Conservation (phyloP, 2,113 vertebrate genomes). For the Eptesicus fuscus region DNA sequence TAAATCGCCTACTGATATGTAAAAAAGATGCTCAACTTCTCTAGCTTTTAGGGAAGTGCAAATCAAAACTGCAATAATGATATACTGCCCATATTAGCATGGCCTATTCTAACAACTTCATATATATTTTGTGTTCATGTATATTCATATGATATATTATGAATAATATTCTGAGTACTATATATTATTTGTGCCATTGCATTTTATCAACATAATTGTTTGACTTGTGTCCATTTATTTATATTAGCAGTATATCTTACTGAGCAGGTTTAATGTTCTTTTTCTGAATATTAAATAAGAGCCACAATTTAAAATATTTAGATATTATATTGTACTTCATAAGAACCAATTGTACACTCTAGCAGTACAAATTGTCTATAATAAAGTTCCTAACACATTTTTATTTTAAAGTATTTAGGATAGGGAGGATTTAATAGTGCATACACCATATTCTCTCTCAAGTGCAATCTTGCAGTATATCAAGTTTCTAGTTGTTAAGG, state of each 20-base stretch:
- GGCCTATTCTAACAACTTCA: not conserved
- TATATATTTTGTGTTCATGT: not conserved
- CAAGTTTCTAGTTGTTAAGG: conserved; percentile 40
- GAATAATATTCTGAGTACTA: not conserved
- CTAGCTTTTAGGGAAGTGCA: not conserved
- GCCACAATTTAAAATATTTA: not conserved
- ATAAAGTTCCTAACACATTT: not conserved
- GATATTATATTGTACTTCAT: not conserved
- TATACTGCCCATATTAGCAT: not conserved
- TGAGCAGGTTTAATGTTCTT: not conserved
- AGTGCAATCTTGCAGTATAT: not conserved
- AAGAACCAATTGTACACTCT: not conserved
- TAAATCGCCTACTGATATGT: not conserved
- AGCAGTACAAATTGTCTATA: not conserved
- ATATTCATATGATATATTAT: not conserved
- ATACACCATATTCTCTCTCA: not conserved
- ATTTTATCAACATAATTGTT: not conserved
- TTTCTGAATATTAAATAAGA: not conserved
- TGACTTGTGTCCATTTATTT: not conserved
- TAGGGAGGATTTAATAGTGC: not conserved
- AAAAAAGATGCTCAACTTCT: not conserved
- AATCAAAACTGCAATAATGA: not conserved
- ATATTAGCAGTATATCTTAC: not conserved
- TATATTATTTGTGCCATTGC: not conserved
- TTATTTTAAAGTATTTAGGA: not conserved